Conservation (phyloP, 2,113 vertebrate genomes). For the Oryzias woworae region DNA sequence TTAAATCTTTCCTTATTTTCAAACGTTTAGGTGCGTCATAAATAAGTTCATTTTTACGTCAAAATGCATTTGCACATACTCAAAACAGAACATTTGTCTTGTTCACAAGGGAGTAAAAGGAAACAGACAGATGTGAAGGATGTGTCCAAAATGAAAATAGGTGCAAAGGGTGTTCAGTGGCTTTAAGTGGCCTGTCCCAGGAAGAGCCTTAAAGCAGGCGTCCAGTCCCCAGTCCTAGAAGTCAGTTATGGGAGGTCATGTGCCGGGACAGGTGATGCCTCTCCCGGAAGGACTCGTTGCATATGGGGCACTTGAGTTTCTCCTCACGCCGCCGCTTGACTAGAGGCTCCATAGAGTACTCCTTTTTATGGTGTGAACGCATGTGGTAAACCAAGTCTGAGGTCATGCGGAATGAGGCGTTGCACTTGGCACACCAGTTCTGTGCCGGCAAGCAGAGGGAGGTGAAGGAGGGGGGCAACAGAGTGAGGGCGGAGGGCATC, state of each 20-base stretch:
- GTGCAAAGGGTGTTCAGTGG: conserved; percentile 76
- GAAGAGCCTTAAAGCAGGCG: conserved; percentile 33
- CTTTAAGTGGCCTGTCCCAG: conserved; percentile 23
- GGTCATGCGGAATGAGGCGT: conserved; percentile 98
- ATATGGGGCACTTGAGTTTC: conserved; percentile 98
- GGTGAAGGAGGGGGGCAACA: conserved; percentile 94
- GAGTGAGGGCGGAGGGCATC: conserved; percentile 91
- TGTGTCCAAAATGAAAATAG: conserved; percentile 87
- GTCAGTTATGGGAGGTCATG: conserved; percentile 98
- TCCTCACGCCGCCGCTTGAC: conserved; percentile 94
- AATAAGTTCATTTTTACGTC: conserved; percentile 87
- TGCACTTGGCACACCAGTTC: conserved; percentile 99
- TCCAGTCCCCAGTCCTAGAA: conserved; percentile 20
- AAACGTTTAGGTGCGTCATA: conserved; percentile 92
- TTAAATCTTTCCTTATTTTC: conserved; percentile 83
- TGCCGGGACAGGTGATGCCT: conserved; percentile 96
- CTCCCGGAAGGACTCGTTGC: conserved; percentile 96
- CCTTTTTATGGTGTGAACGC: conserved; percentile 98
- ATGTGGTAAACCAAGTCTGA: conserved; percentile 99
- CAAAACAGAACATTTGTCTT: conserved; percentile 85
- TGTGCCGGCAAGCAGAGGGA: conserved; percentile 95
- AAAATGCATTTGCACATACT: conserved; percentile 92
- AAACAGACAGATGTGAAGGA: conserved; percentile 32
- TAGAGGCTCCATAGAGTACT: conserved; percentile 91
- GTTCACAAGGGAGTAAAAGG: conserved; percentile 56